Conservation (phyloP, 2,113 vertebrate species). For the Ptyas mucosa region DNA sequence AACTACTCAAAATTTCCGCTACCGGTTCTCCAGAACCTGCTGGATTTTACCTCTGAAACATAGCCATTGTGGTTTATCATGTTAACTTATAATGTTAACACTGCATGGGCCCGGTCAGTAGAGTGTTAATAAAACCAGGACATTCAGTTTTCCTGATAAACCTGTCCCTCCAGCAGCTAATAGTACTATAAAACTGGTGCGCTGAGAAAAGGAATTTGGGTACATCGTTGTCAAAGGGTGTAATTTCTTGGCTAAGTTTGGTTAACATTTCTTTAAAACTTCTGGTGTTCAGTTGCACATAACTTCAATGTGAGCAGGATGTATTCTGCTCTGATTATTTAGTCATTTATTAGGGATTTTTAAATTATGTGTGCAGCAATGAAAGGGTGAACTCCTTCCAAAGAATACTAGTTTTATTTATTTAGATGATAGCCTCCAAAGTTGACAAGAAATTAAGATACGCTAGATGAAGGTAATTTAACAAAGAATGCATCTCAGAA, state of each 20-base stretch:
- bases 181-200: background rate
- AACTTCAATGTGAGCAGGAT: background rate
- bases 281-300: background rate
- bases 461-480: background rate
- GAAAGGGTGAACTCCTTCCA: background rate
- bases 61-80: background rate
- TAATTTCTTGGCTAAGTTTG: background rate
- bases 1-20: too few relatives aligned
- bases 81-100: background rate
- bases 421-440: background rate
- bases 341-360: background rate
- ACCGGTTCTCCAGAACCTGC: too few relatives aligned
- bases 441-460: background rate
- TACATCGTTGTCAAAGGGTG: background rate
- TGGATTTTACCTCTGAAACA: background rate
- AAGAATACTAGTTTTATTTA: background rate
- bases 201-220: background rate
- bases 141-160: background rate
- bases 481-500: background rate
- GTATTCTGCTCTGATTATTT: background rate
- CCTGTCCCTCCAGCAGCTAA: background rate
- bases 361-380: background rate
- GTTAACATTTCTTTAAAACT: background rate
- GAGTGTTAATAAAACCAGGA: background rate
- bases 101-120: background rate